phyloP scores from a whole-genome alignment of 2,797 vertebrate genomes.

The Astyanax mexicanus region DNA sequence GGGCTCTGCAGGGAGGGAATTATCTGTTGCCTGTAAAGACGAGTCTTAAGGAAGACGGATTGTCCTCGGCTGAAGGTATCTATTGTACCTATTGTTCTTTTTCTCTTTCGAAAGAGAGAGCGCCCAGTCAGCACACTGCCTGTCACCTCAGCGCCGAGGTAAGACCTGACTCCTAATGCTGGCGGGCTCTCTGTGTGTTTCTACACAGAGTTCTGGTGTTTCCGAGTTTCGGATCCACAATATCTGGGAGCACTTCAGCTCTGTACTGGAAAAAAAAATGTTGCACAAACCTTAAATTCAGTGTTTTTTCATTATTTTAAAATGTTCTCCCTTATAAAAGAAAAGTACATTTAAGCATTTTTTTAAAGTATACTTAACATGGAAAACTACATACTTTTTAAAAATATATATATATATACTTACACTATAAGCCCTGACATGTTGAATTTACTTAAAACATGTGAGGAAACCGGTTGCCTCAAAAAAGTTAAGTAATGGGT shows the following conservation, averaged over 20 bases:
- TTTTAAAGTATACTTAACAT: no score
- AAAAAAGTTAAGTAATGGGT: no score
- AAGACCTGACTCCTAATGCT: slow-evolving; percentile 36
- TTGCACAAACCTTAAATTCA: no score
- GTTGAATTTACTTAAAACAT: no score
- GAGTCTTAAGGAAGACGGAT: slow-evolving; percentile 47
- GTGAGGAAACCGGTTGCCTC: no score
- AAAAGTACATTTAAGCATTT: no score
- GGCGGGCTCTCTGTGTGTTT: neutral
- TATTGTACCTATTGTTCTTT: slow-evolving; percentile 29
- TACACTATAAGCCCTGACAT: no score
- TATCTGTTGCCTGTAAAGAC: slow-evolving; percentile 31
- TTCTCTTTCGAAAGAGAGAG: slow-evolving; percentile 4
- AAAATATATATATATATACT: no score
- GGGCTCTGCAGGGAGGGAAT: slow-evolving; percentile 3
- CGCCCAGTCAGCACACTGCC: slow-evolving; percentile 43
- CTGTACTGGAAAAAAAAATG: no score
- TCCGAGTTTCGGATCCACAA: neutral
- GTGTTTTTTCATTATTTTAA: no score
- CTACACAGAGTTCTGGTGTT: neutral
- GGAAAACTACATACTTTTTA: no score
- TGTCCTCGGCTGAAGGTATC: slow-evolving; percentile 35
- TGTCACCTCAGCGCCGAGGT: slow-evolving; percentile 21
- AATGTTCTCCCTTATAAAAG: no score
- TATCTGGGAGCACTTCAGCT: neutral